Percentiles rank a stretch among this genome's conserved stretches.
phyloP scores from a whole-genome alignment of 2,113 vertebrate species.

The Cinclus cinclus region DNA sequence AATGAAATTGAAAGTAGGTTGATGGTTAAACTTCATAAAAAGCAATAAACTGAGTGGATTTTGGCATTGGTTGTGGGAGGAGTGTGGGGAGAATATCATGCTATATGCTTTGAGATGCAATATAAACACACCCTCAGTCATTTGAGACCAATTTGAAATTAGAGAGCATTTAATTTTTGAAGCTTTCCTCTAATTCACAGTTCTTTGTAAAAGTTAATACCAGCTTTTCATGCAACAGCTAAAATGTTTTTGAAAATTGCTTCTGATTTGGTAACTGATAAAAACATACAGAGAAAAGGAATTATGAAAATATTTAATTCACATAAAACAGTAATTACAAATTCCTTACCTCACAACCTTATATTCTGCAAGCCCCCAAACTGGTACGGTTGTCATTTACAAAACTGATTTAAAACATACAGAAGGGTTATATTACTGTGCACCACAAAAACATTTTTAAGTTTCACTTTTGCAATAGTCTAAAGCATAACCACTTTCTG shows the following conservation, averaged over 20 bases:
- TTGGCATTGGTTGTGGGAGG: background rate
- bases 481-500: background rate
- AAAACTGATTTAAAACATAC: background rate
- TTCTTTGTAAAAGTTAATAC: background rate
- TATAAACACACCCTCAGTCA: background rate
- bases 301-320: background rate
- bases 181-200: background rate
- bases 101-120: background rate
- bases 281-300: background rate
- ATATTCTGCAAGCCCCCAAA: background rate
- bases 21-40: background rate
- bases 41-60: background rate
- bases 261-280: background rate
- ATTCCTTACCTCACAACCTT: background rate
- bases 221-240: background rate
- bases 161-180: background rate
- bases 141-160: background rate
- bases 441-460: background rate
- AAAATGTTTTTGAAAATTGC: background rate
- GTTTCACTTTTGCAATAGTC: background rate
- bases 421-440: too few relatives aligned
- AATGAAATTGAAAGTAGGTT: conserved; percentile 82
- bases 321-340: background rate
- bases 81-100: background rate
- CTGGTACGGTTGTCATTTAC: background rate